Evolutionary conservation across 2,797 vertebrate species (phyloP).

Genomic region (Propithecus perrieri): DNA sequence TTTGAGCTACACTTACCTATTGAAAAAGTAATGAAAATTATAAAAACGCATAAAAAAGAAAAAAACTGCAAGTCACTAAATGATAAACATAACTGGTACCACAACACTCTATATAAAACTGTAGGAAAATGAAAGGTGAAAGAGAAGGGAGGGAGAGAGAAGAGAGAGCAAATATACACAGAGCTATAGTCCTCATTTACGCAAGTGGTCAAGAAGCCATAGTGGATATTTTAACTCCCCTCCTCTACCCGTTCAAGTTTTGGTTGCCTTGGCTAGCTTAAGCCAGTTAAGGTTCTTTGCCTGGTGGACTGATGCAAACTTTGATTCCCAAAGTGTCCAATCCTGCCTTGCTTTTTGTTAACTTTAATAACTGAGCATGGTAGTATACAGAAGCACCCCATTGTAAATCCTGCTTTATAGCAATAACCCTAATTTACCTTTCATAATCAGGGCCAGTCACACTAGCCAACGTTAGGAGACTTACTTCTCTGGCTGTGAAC

Average conservation of each 20-base stretch:
- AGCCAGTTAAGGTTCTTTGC: background rate
- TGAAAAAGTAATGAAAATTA: conserved; percentile 24
- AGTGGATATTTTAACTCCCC: background rate
- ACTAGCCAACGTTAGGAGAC: background rate
- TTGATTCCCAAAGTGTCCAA: background rate
- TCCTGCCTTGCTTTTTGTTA: background rate
- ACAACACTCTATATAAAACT: background rate
- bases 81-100: background rate
- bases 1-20: background rate
- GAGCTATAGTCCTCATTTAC: background rate
- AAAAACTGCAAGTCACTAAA: background rate
- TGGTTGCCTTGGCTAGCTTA: background rate
- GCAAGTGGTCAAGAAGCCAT: background rate
- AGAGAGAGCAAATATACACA: background rate
- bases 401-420: background rate
- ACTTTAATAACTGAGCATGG: background rate
- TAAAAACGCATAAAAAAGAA: background rate
- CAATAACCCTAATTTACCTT: background rate
- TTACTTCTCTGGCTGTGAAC: background rate
- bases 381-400: background rate
- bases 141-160: background rate
- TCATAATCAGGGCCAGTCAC: background rate
- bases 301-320: background rate
- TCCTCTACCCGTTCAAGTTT: background rate
- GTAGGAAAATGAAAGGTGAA: background rate